Evolutionary conservation across 2,888 invertebrate species (phyloP), one percentile per base, ranked within the genome.

Genomic region (Rhaphigaster nebulosa): DNA sequence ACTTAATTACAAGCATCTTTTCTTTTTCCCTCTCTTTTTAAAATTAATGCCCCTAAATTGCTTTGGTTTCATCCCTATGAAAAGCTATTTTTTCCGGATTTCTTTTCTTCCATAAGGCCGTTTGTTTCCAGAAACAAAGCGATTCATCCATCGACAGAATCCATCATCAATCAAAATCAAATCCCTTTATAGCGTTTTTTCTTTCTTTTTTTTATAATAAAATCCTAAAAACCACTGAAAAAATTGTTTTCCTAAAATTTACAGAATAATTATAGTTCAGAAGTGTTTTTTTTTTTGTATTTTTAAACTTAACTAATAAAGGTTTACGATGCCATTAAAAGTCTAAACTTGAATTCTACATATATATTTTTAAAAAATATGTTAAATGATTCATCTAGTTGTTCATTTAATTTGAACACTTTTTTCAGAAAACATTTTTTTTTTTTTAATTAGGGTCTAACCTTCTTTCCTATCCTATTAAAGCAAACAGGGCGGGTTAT

Each of bases 131-230:
- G 45, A 13, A 41, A 84, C 84, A 84, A 84, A n/a, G 84, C 15
- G 84, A 15, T 84, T 26, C 41, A n/a, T 84, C 84, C n/a, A 84
- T 84, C 45, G 45, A 76, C 34, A 38, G 45, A 45, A 26, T 12
- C 84, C 4, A n/a, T 29, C 84, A 50, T 84, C 84, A 84, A 84
- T 84, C 84, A 84, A 84, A 84, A 84, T 45, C 45, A 45, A 50
- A 45, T 84, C 38, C 80, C 12, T 84, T 84, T 84, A 18, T 12
- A 26, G 26, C 5, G 5, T n/a, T 84, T 50, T 41, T 84, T 26
- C 15, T 84, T 84, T 38, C 26, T 20, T 34, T 34, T 70, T 70
- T 15, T 45, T 15, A 10, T 52, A 60, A n/a, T 12, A 60, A 60
- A 60, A 56, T 6, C 10, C 10, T 1, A 18, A 34, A 38, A 76